These are phyloP conservation scores for Drosophila albomicans DNA, from an alignment of 1,140 invertebrate genomes.

Conservation along the genomic window DNA sequence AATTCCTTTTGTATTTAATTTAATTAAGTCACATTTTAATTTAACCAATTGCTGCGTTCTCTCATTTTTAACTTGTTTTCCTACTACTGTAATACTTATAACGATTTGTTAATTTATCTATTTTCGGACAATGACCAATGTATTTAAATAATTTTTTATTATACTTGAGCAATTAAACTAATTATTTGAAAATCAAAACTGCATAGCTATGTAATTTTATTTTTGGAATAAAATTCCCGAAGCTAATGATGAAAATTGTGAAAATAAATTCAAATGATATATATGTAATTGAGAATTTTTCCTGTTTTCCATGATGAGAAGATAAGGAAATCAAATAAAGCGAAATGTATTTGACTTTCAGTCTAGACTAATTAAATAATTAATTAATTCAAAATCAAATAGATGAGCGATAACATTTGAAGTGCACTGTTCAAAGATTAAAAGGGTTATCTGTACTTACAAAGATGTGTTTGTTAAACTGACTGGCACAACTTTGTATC, in stretches of 20 bases:
- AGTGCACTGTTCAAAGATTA: not conserved
- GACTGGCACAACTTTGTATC: too few relatives aligned
- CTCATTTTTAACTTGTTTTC: conserved; percentile 40
- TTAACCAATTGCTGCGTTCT: conserved; percentile 8
- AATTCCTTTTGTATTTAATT: conserved; percentile 78
- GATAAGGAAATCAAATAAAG: not conserved
- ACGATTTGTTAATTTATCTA: conserved; percentile 62
- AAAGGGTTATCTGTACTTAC: not conserved
- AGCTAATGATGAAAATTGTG: conserved; percentile 20
- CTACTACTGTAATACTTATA: conserved; percentile 45
- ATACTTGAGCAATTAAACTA: conserved; percentile 29
- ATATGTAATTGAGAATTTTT: conserved; percentile 4
- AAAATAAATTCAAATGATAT: conserved; percentile 13
- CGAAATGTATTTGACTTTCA: not conserved
- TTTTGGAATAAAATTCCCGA: conserved; percentile 53
- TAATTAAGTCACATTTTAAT: conserved; percentile 65
- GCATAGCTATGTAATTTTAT: conserved; percentile 29
- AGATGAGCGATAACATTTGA: conserved; percentile 14
- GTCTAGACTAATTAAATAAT: not conserved
- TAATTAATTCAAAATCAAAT: not conserved
- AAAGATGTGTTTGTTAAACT: not conserved
- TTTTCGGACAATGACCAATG: conserved; percentile 47
- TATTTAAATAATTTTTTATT: conserved; percentile 37
- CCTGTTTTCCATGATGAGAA: not conserved
- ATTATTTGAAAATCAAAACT: conserved; percentile 27